A percentile compares a stretch with the other conserved stretches of the same genome.
phyloP scores from a whole-genome alignment of 2,888 invertebrate genomes.

The Leptopilina drosophilae region DNA sequence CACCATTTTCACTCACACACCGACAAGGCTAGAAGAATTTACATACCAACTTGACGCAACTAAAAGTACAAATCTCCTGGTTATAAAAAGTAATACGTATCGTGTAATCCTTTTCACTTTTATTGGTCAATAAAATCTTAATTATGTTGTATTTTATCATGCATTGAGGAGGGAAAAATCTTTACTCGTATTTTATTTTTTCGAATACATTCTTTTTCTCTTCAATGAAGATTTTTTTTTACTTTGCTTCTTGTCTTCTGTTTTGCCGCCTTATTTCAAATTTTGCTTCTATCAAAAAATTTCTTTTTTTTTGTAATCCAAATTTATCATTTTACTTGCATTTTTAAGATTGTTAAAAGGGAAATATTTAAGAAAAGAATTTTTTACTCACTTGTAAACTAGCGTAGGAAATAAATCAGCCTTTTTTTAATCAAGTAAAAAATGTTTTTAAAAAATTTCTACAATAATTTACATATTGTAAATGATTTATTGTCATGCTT shows the following conservation, averaged over 20 bases:
- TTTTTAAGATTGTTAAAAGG: too few species aligned
- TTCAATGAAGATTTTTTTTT: too few species aligned
- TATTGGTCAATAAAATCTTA: neutral
- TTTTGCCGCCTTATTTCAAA: too few species aligned
- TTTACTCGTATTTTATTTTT: neutral
- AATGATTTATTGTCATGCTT: neutral
- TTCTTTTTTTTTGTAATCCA: too few species aligned
- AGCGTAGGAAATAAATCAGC: too few species aligned
- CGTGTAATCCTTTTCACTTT: neutral
- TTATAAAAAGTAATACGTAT: neutral
- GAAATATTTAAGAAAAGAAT: too few species aligned
- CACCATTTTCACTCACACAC: neutral
- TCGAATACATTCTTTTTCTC: neutral
- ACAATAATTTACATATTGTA: neutral
- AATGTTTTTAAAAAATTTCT: neutral
- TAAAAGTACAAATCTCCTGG: neutral
- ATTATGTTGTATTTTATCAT: slow-evolving; percentile 9
- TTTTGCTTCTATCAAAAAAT: too few species aligned
- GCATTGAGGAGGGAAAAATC: neutral
- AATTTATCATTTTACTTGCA: too few species aligned
- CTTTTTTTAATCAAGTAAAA: too few species aligned
- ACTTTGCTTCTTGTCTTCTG: neutral
- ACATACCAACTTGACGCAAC: slow-evolving; percentile 2
- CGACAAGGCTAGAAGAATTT: neutral
- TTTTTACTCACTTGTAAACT: too few species aligned